Evolutionary conservation across 2,888 invertebrate species (phyloP), one percentile per base, ranked within the genome.

Genomic region (Epinotia demarniana): DNA sequence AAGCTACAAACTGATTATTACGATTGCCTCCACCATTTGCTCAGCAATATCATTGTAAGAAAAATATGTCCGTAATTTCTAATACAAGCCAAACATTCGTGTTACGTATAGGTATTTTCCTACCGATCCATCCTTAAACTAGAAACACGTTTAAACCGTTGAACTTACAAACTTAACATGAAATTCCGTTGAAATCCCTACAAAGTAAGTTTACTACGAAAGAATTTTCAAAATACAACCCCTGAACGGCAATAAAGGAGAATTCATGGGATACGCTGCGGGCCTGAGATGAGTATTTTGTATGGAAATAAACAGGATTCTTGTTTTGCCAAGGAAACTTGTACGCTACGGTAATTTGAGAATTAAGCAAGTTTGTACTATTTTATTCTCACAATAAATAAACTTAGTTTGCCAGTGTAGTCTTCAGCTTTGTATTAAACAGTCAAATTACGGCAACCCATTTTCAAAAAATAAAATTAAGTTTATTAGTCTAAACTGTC

Each of bases 241-340:
- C 71, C 71, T 72, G 46, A 61, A 75, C 61, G 61, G 71, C 27
- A 75, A 75, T 75, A 75, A 75, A 75, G 61, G 71, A 55, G 66
- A 75, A 60, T 67, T 66, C 71, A 67, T 61, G 55, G 67, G 66
- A 67, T 72, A 43, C 75, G 75, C 58, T 4, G 67, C 75, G 66
- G 49, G 67, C 61, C 67, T 46, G 71, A 55, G 71, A 74, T 67
- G 69, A 71, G 66, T 72, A 63, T 74, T 74, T 74, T 77, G 74
- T 77, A 75, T 75, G 73, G 72, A 69, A 73, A 76, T 76, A 76
- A 73, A 76, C 68, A 63, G 66, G 67, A 68, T 72, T 76, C 73
- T 76, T 64, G 72, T 76, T 76, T 73, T 68, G 58, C 61, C 55
- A 63, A 76, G 53, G 72, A 76, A 73, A 73, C 67, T 73, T 68